These are phyloP conservation scores for Coreius guichenoti DNA, from an alignment of 2,797 vertebrate genomes.

Conservation along the genomic window DNA sequence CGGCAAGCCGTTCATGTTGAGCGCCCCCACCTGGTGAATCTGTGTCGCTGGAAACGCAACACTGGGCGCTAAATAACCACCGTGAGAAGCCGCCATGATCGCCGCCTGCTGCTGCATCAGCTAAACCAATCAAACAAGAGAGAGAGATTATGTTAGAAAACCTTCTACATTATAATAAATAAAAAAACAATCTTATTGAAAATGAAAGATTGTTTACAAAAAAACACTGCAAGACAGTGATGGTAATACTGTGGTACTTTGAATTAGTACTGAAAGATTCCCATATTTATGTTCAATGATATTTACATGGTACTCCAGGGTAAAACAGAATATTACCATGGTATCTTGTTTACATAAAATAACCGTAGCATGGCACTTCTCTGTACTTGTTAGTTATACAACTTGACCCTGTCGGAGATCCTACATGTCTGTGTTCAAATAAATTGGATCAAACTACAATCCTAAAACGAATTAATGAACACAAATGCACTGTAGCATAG, in stretches of 20 bases:
- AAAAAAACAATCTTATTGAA: neutral
- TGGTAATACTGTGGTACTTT: no score
- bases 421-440: slow-evolving; percentile 42
- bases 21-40: slow-evolving; percentile 86
- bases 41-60: slow-evolving; percentile 85
- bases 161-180: neutral
- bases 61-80: slow-evolving; percentile 84
- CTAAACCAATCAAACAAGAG: slow-evolving; percentile 65
- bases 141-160: neutral
- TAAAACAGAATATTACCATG: neutral
- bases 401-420: neutral
- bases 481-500: slow-evolving; percentile 55
- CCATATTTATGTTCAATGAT: no score
- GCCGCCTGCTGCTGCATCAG: slow-evolving; percentile 90
- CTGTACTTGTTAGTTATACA: neutral
- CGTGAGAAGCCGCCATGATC: slow-evolving; percentile 83
- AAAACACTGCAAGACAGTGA: neutral
- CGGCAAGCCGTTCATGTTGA: slow-evolving; percentile 85
- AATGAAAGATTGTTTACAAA: slow-evolving; percentile 55
- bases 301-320: no score
- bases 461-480: slow-evolving; percentile 53
- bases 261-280: no score
- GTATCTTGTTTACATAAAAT: slow-evolving; percentile 23
- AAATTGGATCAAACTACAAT: slow-evolving; percentile 40
- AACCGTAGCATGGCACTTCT: neutral